Percentiles rank a stretch among this genome's conserved stretches.
These are phyloP conservation scores for Hydropsyche tenuis DNA, from an alignment of 1,140 invertebrate genomes.

Conservation along the genomic window DNA sequence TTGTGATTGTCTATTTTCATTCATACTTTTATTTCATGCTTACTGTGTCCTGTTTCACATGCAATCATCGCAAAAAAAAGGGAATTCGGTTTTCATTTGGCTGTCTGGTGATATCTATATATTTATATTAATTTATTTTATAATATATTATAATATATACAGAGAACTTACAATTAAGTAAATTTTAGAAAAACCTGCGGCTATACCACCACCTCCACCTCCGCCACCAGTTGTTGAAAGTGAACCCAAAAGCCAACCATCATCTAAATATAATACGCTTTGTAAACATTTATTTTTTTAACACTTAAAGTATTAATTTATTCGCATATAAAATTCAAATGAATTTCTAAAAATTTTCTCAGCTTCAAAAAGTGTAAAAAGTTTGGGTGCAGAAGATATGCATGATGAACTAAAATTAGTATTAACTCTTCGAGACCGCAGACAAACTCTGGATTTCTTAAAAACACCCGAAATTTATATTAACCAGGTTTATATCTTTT, in stretches of 20 bases:
- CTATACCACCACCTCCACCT: slow-evolving; percentile 50
- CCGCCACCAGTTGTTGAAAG: slow-evolving; percentile 51
- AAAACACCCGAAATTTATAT: slow-evolving; percentile 78
- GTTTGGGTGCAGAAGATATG: slow-evolving; percentile 60
- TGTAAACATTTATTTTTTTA: slow-evolving; percentile 43
- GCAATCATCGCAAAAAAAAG: too few species aligned
- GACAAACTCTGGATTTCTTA: slow-evolving; percentile 66
- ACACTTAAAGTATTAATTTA: neutral
- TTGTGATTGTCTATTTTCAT: too few species aligned
- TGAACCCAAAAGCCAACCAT: slow-evolving; percentile 49
- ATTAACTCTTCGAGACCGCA: slow-evolving; percentile 67
- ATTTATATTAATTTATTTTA: too few species aligned
- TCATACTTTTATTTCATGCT: too few species aligned
- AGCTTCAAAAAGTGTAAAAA: slow-evolving; percentile 56
- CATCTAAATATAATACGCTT: slow-evolving; percentile 46
- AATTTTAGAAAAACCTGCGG: too few species aligned
- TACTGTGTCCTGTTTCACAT: too few species aligned
- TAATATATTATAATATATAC: too few species aligned
- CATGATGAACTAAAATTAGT: slow-evolving; percentile 75
- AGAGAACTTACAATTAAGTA: too few species aligned
- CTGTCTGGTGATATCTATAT: too few species aligned
- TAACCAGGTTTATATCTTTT: slow-evolving; percentile 62
- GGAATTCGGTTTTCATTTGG: too few species aligned
- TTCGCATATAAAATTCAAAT: slow-evolving; percentile 2
- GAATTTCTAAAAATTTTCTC: slow-evolving; percentile 34